Evolutionary conservation across 2,888 invertebrate species (phyloP).

Genomic region (Celastrina argiolus): DNA sequence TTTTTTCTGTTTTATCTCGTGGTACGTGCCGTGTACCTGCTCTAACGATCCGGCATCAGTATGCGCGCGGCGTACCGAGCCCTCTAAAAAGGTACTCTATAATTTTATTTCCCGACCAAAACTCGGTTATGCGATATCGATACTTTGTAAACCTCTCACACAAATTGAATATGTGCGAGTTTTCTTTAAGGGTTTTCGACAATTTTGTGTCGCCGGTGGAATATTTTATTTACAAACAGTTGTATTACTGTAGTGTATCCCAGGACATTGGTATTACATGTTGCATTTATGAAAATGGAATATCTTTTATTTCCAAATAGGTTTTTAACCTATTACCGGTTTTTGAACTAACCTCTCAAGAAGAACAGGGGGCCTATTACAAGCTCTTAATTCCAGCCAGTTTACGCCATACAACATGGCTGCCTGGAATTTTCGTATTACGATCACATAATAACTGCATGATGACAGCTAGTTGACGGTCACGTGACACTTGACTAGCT

Average conservation of each 20-base stretch:
- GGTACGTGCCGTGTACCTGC: slow-evolving; percentile 38
- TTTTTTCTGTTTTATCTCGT: slow-evolving; percentile 8
- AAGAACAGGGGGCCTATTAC: too few relatives aligned
- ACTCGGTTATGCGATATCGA: slow-evolving; percentile 57
- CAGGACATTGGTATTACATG: too few relatives aligned
- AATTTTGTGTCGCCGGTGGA: neutral
- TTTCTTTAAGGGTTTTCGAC: neutral
- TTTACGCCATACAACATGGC: too few relatives aligned
- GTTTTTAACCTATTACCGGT: too few relatives aligned
- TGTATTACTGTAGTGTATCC: neutral
- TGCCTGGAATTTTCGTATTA: too few relatives aligned
- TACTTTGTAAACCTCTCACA: slow-evolving; percentile 18
- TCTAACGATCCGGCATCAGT: slow-evolving; percentile 48
- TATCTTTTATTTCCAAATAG: too few relatives aligned
- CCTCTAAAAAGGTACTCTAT: slow-evolving; percentile 73
- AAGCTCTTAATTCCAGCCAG: too few relatives aligned
- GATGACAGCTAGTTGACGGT: too few relatives aligned
- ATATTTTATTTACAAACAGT: neutral
- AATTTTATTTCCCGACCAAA: slow-evolving; percentile 76
- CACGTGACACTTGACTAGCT: too few relatives aligned
- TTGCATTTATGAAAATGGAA: too few relatives aligned
- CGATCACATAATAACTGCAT: too few relatives aligned
- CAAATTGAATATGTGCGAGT: slow-evolving; percentile 10
- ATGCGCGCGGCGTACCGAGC: slow-evolving; percentile 57
- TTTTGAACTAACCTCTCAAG: too few relatives aligned